Conservation (phyloP, 2,113 vertebrate genomes). For the Diglossa brunneiventris region DNA sequence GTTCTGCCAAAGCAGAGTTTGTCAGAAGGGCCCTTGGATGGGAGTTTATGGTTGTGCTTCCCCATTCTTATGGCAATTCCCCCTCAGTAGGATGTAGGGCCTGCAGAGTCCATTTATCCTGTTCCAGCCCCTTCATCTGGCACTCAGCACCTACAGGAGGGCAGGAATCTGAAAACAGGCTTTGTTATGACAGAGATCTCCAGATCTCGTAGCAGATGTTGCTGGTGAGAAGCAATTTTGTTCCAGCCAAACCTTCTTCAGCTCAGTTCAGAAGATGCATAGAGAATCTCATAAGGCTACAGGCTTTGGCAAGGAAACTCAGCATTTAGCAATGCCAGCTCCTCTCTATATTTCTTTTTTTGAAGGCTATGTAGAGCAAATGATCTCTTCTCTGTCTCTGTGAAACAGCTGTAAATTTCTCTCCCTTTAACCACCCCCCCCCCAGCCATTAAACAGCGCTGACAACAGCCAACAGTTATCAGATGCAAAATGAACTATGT, state of each 20-base stretch:
- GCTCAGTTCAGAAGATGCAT: conserved; percentile 14
- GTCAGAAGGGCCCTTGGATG: neutral
- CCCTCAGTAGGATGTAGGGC: neutral
- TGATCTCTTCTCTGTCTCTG: conserved; percentile 51
- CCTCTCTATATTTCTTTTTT: conserved; percentile 42
- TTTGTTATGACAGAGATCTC: conserved; percentile 64
- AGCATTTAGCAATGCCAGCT: conserved; percentile 40
- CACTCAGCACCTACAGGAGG: conserved; percentile 34
- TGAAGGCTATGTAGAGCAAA: conserved; percentile 44
- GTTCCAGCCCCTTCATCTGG: conserved; percentile 51
- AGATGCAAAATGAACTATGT: conserved; percentile 37
- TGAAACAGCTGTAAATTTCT: conserved; percentile 61
- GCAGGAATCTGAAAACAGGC: conserved; percentile 34
- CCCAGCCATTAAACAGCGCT: conserved; percentile 19
- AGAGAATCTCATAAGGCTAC: conserved; percentile 48
- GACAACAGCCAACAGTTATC: conserved; percentile 44
- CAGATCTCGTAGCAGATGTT: conserved; percentile 63
- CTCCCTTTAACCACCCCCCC: neutral
- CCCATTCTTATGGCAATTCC: neutral
- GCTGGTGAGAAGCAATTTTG: conserved; percentile 47
- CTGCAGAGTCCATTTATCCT: conserved; percentile 31
- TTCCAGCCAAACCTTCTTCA: conserved; percentile 54
- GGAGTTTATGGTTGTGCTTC: neutral
- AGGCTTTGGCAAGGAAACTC: conserved; percentile 55
- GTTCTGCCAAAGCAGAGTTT: neutral